Evolutionary conservation across 2,113 vertebrate species (phyloP).

Genomic region (Calidris pygmaea): DNA sequence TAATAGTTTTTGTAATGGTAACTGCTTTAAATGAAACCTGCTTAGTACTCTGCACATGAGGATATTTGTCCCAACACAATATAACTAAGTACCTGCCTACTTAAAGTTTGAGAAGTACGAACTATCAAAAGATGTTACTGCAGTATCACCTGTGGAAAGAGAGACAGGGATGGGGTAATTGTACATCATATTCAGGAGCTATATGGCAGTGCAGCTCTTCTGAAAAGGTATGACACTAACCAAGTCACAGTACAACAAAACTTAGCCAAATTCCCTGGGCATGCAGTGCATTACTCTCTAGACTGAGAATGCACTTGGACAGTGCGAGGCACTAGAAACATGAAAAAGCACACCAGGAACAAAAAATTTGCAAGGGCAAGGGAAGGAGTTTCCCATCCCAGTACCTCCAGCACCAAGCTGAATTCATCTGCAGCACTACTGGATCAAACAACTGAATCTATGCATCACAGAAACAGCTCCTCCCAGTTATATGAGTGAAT

Average conservation of each 20-base stretch:
- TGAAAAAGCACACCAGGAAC: neutral
- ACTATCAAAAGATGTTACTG: neutral
- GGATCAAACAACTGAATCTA: neutral
- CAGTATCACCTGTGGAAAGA: neutral
- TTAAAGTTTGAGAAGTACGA: neutral
- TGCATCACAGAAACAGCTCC: neutral
- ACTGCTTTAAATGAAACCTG: neutral
- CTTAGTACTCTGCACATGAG: neutral
- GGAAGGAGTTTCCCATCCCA: neutral
- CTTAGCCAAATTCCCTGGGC: neutral
- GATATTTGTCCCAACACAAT: neutral
- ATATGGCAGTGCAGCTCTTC: neutral
- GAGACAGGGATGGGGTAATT: neutral
- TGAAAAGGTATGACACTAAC: neutral
- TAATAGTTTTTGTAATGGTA: neutral
- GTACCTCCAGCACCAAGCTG: neutral
- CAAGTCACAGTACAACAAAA: neutral
- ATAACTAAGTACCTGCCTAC: neutral
- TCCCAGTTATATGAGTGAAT: neutral
- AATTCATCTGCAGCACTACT: neutral
- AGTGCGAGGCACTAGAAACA: rapidly evolving
- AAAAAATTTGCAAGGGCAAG: neutral
- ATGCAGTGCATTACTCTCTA: neutral
- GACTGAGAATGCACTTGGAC: neutral
- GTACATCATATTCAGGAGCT: neutral